phyloP scores from a whole-genome alignment of 2,888 invertebrate species.

The Rhogogaster chlorosoma region DNA sequence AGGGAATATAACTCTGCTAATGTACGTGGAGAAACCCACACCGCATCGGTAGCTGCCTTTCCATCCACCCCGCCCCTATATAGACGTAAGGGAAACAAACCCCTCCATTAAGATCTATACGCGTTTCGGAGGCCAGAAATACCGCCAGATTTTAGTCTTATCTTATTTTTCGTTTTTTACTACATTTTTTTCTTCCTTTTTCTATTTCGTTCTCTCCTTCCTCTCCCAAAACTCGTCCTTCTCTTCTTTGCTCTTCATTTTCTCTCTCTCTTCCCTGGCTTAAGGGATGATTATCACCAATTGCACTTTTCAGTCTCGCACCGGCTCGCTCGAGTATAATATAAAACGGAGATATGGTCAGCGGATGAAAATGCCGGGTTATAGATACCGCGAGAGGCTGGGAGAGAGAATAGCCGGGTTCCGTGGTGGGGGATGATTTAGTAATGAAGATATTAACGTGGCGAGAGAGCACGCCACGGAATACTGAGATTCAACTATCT shows the following conservation, averaged over 20 bases:
- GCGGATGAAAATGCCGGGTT: conserved; percentile 19
- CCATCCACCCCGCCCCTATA: conserved; percentile 40
- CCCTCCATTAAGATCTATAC: conserved; percentile 65
- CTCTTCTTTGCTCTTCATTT: background rate
- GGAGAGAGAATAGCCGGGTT: conserved; percentile 52
- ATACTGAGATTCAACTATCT: conserved; percentile 78
- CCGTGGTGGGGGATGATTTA: conserved; percentile 72
- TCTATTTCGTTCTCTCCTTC: background rate
- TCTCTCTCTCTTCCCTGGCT: background rate
- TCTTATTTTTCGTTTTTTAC: conserved; percentile 17
- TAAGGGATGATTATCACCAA: background rate
- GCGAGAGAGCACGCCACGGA: conserved; percentile 75
- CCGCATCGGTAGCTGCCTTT: background rate
- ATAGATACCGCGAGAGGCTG: conserved; percentile 24
- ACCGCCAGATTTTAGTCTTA: conserved; percentile 20
- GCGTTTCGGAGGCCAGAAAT: conserved; percentile 2
- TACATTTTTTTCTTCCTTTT: background rate
- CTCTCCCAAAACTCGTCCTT: background rate
- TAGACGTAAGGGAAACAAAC: conserved; percentile 54
- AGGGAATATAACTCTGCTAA: conserved; percentile 73
- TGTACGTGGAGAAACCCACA: conserved; percentile 66
- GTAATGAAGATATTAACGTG: conserved; percentile 77
- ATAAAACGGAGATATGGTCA: background rate
- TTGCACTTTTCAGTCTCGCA: background rate
- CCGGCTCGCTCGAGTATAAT: background rate